A percentile compares a stretch with the other conserved stretches of the same genome.
phyloP scores from a whole-genome alignment of 2,113 vertebrate genomes.

The Corythornis cristatus region DNA sequence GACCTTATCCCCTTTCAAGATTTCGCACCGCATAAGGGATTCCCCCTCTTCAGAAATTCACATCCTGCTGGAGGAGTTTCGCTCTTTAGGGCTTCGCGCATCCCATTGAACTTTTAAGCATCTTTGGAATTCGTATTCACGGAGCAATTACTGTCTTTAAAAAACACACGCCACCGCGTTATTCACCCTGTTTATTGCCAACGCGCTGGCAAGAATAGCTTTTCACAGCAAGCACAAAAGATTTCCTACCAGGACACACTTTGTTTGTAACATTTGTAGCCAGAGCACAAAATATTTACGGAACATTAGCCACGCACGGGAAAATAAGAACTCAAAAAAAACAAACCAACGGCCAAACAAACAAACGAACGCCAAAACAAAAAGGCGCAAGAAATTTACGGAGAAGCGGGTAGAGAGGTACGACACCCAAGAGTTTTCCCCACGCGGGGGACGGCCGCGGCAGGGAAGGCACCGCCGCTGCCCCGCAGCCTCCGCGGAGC shows the following conservation, averaged over 20 bases:
- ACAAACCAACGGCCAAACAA: neutral
- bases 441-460: neutral
- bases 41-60: conserved; percentile 62
- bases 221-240: conserved; percentile 63
- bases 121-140: conserved; percentile 60
- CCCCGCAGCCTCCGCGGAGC: neutral
- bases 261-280: conserved; percentile 9
- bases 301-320: neutral
- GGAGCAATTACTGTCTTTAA: conserved; percentile 50
- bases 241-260: conserved; percentile 39
- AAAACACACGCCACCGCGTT: conserved; percentile 46
- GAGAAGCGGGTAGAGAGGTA: neutral
- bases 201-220: conserved; percentile 53
- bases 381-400: neutral
- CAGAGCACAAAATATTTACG: conserved; percentile 33
- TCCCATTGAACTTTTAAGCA: conserved; percentile 62
- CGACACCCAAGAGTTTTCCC: neutral
- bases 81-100: conserved; percentile 40
- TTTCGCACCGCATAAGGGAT: conserved; percentile 52
- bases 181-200: conserved; percentile 63
- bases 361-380: too few species aligned
- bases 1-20: conserved; percentile 57
- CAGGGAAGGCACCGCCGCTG: neutral
- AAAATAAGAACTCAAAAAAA: neutral
- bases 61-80: conserved; percentile 47